phyloP scores from a whole-genome alignment of 2,888 invertebrate genomes.

The Ectemnius lituratus region DNA sequence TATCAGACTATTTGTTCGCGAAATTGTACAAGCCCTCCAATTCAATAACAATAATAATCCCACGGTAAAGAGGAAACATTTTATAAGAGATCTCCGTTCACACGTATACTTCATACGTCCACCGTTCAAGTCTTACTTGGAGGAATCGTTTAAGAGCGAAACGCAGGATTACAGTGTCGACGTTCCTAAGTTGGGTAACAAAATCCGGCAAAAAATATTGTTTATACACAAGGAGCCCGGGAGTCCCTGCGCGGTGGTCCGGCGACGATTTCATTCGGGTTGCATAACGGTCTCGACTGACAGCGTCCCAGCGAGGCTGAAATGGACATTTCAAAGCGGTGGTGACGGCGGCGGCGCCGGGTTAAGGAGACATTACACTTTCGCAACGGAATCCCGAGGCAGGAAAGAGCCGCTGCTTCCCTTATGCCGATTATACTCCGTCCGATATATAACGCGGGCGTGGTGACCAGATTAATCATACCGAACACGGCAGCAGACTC shows the following conservation, averaged over 20 bases:
- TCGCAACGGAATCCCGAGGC: conserved; percentile 64
- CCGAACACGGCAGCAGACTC: conserved; percentile 54
- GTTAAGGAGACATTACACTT: conserved; percentile 71
- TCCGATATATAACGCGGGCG: conserved; percentile 71
- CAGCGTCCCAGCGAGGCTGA: conserved; percentile 44
- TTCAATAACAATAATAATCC: too few relatives aligned
- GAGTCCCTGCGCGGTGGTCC: conserved; percentile 55
- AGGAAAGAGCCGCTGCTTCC: conserved; percentile 65
- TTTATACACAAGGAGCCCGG: conserved; percentile 38
- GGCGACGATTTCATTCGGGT: conserved; percentile 60
- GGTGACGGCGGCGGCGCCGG: conserved; percentile 54
- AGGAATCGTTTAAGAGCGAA: too few relatives aligned
- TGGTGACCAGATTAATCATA: conserved; percentile 60
- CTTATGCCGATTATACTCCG: conserved; percentile 68
- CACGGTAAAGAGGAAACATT: too few relatives aligned
- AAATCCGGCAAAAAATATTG: conserved; percentile 21
- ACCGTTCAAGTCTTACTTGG: too few relatives aligned
- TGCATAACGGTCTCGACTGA: conserved; percentile 61
- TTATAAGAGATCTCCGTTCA: too few relatives aligned
- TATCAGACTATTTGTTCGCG: too few relatives aligned
- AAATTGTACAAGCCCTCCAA: too few relatives aligned
- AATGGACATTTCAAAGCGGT: conserved; percentile 62
- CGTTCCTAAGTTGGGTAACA: not conserved
- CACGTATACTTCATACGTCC: too few relatives aligned
- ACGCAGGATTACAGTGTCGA: not conserved